A percentile compares a stretch with the other conserved stretches of the same genome.
Conservation (phyloP, 2,888 invertebrate species). For the Deilephila porcellus region DNA sequence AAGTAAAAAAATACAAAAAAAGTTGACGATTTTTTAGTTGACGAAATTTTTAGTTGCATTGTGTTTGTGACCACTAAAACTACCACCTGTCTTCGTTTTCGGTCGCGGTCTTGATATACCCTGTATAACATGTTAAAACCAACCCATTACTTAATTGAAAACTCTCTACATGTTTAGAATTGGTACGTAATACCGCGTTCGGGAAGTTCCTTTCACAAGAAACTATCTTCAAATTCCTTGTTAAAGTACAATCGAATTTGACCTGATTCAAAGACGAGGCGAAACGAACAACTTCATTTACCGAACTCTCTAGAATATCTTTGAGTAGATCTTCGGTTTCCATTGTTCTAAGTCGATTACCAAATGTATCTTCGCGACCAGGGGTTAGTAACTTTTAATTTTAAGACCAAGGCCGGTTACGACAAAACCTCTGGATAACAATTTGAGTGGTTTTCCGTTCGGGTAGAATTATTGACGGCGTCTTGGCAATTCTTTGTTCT, state of each 20-base stretch:
- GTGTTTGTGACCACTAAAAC: too few relatives aligned
- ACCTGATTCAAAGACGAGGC: not conserved
- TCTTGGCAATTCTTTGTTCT: not conserved
- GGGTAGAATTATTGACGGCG: not conserved
- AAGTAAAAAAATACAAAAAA: too few relatives aligned
- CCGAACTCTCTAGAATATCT: not conserved
- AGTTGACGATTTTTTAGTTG: too few relatives aligned
- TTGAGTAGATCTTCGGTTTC: not conserved
- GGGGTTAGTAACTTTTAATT: constrained; percentile 26
- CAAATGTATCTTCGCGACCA: not conserved
- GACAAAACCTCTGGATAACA: constrained; percentile 10
- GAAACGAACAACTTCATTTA: not conserved
- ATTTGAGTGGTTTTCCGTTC: constrained; percentile 29
- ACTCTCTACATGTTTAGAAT: too few relatives aligned
- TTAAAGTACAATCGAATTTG: not conserved
- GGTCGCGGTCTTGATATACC: too few relatives aligned
- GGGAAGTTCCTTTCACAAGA: not conserved
- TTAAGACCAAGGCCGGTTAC: constrained; percentile 3
- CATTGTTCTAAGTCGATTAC: not conserved
- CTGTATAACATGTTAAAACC: too few relatives aligned
- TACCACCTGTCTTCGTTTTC: too few relatives aligned
- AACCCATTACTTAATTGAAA: too few relatives aligned
- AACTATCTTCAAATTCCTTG: not conserved
- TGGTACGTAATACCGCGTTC: too few relatives aligned
- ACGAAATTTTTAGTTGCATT: too few relatives aligned